Conservation (phyloP, 2,888 invertebrate species). For the Carpatolechia fugitivella region DNA sequence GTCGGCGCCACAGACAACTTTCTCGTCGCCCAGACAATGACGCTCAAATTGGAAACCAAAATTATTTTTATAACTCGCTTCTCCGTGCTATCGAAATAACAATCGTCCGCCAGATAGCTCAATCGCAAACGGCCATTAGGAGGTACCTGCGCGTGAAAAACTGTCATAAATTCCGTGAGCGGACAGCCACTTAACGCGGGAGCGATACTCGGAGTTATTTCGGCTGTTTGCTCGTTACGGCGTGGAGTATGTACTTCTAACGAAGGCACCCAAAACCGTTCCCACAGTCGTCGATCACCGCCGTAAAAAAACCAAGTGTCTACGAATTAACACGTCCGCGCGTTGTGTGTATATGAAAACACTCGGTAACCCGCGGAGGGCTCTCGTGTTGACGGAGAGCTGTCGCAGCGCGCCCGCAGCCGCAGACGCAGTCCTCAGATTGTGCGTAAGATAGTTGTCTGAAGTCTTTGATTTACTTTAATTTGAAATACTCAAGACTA, state of each 20-base stretch:
- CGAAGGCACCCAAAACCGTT: conserved; percentile 73
- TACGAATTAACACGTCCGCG: conserved; percentile 78
- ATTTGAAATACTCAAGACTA: conserved; percentile 54
- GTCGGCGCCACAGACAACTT: conserved; percentile 75
- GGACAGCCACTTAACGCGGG: conserved; percentile 69
- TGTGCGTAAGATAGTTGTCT: conserved; percentile 66
- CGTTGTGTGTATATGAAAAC: conserved; percentile 76
- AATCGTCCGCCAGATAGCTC: conserved; percentile 47
- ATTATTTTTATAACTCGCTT: conserved; percentile 66
- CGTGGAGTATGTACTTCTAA: conserved; percentile 70
- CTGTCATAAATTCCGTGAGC: conserved; percentile 68
- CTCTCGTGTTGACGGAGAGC: conserved; percentile 71
- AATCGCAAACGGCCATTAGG: conserved; percentile 54
- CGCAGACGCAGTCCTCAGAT: conserved; percentile 45
- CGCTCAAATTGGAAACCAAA: conserved; percentile 72
- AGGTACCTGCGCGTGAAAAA: conserved; percentile 42
- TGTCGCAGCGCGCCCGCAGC: conserved; percentile 38
- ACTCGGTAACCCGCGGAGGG: conserved; percentile 69
- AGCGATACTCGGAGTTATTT: conserved; percentile 67
- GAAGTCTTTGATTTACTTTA: conserved; percentile 70
- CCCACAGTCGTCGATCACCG: conserved; percentile 77
- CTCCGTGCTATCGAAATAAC: conserved; percentile 42
- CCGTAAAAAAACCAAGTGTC: conserved; percentile 74
- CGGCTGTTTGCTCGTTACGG: conserved; percentile 74
- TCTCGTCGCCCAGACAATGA: conserved; percentile 74